phyloP scores from a whole-genome alignment of 1,140 invertebrate genomes.

The Campoletis sonorensis region DNA sequence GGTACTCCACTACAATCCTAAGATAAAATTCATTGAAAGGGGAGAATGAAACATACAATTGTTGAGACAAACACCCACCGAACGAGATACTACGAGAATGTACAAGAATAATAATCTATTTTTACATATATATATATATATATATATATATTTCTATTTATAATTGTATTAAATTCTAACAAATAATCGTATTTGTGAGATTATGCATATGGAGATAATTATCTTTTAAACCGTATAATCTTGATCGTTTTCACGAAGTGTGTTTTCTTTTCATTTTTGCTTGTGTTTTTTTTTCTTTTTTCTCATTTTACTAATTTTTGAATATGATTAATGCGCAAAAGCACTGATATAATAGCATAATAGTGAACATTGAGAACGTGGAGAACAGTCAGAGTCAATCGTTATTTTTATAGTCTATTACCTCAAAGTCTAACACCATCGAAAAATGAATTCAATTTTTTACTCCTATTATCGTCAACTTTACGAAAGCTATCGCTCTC shows the following conservation, averaged over 20 bases:
- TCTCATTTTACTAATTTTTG: slow-evolving; percentile 53
- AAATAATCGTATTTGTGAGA: slow-evolving; percentile 21
- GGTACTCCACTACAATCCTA: slow-evolving; percentile 26
- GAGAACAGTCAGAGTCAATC: slow-evolving; percentile 64
- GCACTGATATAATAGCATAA: slow-evolving; percentile 49
- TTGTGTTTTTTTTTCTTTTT: slow-evolving; percentile 19
- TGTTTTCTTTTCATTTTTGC: too few relatives aligned
- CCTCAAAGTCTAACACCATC: slow-evolving; percentile 16
- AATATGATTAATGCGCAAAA: slow-evolving; percentile 47
- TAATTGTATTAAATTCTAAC: slow-evolving; percentile 18
- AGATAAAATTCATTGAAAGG: neutral
- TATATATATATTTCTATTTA: too few relatives aligned
- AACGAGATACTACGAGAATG: slow-evolving; percentile 25
- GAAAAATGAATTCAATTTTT: neutral
- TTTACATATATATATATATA: too few relatives aligned
- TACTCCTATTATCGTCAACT: too few relatives aligned
- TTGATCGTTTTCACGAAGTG: slow-evolving; percentile 48
- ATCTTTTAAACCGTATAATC: too few relatives aligned
- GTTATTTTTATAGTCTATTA: neutral
- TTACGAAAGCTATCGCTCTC: too few relatives aligned
- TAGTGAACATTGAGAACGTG: slow-evolving; percentile 68
- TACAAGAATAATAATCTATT: slow-evolving; percentile 41
- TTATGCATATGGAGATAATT: slow-evolving; percentile 32
- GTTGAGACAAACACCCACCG: neutral
- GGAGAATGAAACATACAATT: neutral